These are phyloP conservation scores for Clostera curtula DNA, from an alignment of 2,888 invertebrate genomes.

Conservation along the genomic window DNA sequence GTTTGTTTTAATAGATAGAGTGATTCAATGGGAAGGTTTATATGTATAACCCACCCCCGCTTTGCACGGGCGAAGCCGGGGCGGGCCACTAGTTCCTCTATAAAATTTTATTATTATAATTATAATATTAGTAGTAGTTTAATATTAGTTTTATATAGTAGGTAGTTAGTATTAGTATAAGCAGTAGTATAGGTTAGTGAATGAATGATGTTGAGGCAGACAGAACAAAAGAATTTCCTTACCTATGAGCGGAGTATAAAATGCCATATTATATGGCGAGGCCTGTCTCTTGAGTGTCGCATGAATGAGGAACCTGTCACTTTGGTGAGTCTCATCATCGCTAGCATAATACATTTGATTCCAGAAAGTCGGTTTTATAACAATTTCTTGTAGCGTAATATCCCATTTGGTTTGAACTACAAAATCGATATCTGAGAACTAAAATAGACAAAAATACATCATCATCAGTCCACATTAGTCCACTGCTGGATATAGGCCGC, in stretches of 20 bases:
- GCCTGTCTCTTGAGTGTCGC: conserved; percentile 40
- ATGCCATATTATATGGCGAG: conserved; percentile 45
- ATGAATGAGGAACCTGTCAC: conserved; percentile 40
- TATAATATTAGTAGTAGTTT: too few relatives aligned
- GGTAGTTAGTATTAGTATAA: too few relatives aligned
- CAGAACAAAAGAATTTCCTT: conserved; percentile 18
- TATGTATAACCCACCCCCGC: too few relatives aligned
- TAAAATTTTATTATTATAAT: background rate
- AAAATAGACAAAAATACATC: conserved; percentile 6
- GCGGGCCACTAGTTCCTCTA: too few relatives aligned
- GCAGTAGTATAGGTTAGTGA: too few relatives aligned
- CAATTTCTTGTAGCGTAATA: conserved; percentile 15
- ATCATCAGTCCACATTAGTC: too few relatives aligned
- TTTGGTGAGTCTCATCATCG: conserved; percentile 30
- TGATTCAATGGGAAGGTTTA: too few relatives aligned
- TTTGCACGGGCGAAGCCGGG: too few relatives aligned
- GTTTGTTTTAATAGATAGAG: too few relatives aligned
- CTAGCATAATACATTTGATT: conserved; percentile 20
- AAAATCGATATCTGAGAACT: conserved; percentile 44
- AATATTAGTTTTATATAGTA: too few relatives aligned
- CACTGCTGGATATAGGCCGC: too few relatives aligned
- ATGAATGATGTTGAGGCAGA: too few relatives aligned
- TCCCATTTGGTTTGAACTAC: conserved; percentile 44
- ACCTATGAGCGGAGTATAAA: conserved; percentile 64
- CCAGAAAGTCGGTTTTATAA: conserved; percentile 32